These are phyloP conservation scores for Campoplex nolae DNA, from an alignment of 2,888 invertebrate genomes.

Conservation along the genomic window DNA sequence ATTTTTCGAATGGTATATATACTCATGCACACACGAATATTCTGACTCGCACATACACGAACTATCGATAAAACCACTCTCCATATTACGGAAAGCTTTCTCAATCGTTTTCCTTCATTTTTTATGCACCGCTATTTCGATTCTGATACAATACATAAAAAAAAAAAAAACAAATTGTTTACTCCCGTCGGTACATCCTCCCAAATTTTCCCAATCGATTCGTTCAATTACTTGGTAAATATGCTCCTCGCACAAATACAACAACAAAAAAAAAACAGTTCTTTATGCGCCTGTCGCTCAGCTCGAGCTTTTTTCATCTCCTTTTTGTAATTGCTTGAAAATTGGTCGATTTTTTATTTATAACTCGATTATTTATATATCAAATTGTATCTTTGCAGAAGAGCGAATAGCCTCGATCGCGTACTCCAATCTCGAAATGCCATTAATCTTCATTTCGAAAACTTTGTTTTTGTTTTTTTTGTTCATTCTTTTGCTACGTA, in stretches of 20 bases:
- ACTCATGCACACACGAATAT: background rate
- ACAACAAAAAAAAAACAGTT: background rate
- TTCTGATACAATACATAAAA: background rate
- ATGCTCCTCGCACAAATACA: background rate
- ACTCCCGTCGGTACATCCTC: background rate
- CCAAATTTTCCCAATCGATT: background rate
- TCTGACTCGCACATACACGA: background rate
- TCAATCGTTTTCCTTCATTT: constrained; percentile 40
- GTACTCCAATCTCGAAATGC: background rate
- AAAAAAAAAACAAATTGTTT: background rate
- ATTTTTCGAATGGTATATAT: constrained; percentile 40
- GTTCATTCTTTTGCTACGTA: background rate
- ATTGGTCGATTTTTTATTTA: no score
- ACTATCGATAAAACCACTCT: constrained; percentile 28
- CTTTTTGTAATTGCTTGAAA: background rate
- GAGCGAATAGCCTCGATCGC: background rate
- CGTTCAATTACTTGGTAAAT: background rate
- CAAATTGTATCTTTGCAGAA: background rate
- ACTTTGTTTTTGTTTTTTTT: background rate
- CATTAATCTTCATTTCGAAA: background rate
- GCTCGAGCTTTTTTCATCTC: background rate
- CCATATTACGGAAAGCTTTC: constrained; percentile 25
- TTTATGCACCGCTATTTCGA: constrained; percentile 15
- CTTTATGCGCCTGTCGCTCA: background rate
- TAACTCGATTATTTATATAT: background rate